Evolutionary conservation across 2,797 vertebrate genomes (phyloP).

Genomic region (Gallinago solitaria): DNA sequence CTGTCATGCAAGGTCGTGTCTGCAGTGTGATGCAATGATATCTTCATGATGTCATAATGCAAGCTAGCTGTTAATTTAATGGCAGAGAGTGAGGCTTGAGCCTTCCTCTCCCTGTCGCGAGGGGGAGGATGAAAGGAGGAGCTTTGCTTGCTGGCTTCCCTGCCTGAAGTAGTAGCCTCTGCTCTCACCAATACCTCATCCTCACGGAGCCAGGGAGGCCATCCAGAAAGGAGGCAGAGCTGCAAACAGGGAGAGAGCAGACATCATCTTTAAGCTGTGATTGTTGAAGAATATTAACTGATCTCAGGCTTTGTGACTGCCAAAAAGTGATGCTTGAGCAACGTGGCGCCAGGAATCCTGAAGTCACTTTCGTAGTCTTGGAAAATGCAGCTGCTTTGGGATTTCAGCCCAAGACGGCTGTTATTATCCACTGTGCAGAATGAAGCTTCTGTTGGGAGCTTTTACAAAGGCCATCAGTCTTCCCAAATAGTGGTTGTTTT

Average conservation of each 20-base stretch:
- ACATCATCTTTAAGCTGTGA: conserved; percentile 25
- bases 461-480: conserved; percentile 29
- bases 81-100: neutral
- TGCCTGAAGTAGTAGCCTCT: neutral
- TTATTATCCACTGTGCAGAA: conserved; percentile 22
- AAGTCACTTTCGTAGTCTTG: conserved; percentile 60
- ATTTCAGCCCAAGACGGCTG: conserved; percentile 43
- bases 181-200: neutral
- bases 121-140: neutral
- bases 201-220: neutral
- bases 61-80: neutral
- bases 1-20: rapidly evolving
- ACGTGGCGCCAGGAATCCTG: conserved; percentile 17
- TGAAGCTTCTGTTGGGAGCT: conserved; percentile 26
- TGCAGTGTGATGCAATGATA: neutral
- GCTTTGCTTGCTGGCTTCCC: neutral
- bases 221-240: neutral
- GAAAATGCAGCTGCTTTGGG: conserved; percentile 68
- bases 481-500: conserved; percentile 52
- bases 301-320: conserved; percentile 15
- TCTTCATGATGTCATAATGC: neutral
- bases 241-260: neutral
- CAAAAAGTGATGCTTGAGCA: conserved; percentile 3
- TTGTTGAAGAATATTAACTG: conserved; percentile 26
- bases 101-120: neutral